Evolutionary conservation across 2,888 invertebrate species (phyloP).

Genomic region (Eugnorisma glareosa): DNA sequence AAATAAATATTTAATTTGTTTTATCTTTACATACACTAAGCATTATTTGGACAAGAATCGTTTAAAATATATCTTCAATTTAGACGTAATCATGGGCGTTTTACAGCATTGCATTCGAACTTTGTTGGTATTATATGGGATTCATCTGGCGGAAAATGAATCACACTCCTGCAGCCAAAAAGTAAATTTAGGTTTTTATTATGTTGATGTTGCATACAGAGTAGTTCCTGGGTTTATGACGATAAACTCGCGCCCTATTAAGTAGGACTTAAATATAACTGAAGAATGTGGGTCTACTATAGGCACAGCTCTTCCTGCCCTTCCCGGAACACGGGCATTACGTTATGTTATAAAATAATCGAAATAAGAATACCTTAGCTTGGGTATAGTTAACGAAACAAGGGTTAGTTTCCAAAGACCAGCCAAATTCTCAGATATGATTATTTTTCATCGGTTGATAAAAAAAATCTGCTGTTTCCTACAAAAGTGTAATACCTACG

Average conservation of each 20-base stretch:
- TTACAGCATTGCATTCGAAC: not conserved
- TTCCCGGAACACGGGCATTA: not conserved
- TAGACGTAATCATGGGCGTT: not conserved
- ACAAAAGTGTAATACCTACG: too few species aligned
- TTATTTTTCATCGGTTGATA: too few species aligned
- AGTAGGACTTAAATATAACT: not conserved
- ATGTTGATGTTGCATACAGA: not conserved
- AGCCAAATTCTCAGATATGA: too few species aligned
- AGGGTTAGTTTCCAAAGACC: too few species aligned
- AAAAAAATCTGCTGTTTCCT: too few species aligned
- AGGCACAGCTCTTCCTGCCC: not conserved
- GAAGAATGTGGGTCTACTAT: not conserved
- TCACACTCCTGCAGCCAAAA: not conserved
- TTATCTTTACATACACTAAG: conserved; percentile 11
- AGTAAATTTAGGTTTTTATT: not conserved
- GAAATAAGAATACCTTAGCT: too few species aligned
- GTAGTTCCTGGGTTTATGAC: not conserved
- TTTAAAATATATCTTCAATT: not conserved
- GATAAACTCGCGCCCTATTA: not conserved
- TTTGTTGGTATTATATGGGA: not conserved
- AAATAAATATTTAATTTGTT: conserved; percentile 30
- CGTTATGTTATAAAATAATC: too few species aligned
- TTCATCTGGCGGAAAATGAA: conserved; percentile 23
- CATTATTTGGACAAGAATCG: not conserved
- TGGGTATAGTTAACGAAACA: not conserved